These are phyloP conservation scores for Drosophila micromelanica DNA, from an alignment of 1,140 invertebrate genomes.

Conservation along the genomic window DNA sequence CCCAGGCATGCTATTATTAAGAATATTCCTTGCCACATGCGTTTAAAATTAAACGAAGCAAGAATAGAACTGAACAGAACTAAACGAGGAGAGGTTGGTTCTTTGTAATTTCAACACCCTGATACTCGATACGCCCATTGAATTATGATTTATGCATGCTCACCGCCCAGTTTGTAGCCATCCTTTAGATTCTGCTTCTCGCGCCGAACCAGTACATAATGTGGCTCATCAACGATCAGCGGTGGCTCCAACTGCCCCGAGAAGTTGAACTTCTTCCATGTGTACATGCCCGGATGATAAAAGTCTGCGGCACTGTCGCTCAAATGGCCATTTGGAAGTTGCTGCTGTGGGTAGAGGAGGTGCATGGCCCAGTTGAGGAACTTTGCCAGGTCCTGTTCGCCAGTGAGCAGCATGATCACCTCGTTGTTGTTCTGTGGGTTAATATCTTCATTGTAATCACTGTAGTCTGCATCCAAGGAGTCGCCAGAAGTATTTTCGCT, in stretches of 20 bases:
- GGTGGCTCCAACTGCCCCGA: constrained; percentile 77
- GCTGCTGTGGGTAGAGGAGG: constrained; percentile 65
- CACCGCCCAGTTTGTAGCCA: constrained; percentile 59
- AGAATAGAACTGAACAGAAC: constrained; percentile 2
- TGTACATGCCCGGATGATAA: constrained; percentile 74
- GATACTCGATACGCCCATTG: constrained; percentile 30
- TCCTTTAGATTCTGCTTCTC: constrained; percentile 65
- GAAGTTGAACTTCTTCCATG: constrained; percentile 79
- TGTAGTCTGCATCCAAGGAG: background rate
- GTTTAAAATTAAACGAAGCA: constrained; percentile 37
- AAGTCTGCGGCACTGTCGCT: constrained; percentile 57
- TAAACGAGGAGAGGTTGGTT: constrained; percentile 14
- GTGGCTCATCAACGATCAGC: constrained; percentile 77
- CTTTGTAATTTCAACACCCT: constrained; percentile 46
- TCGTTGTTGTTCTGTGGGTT: constrained; percentile 56
- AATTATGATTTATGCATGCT: constrained; percentile 37
- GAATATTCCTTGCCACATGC: constrained; percentile 32
- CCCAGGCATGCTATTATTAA: constrained; percentile 23
- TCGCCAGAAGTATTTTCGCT: constrained; percentile 12
- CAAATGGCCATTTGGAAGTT: constrained; percentile 9
- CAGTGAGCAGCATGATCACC: constrained; percentile 71
- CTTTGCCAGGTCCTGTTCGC: constrained; percentile 74
- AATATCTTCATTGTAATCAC: constrained; percentile 28
- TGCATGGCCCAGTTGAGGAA: constrained; percentile 79
- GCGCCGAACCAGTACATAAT: constrained; percentile 72